A percentile compares a stretch with the other conserved stretches of the same genome.
phyloP scores from a whole-genome alignment of 30 jellyfish, hydroid and myxozoan genomes.

The Turritopsis rubra region DNA sequence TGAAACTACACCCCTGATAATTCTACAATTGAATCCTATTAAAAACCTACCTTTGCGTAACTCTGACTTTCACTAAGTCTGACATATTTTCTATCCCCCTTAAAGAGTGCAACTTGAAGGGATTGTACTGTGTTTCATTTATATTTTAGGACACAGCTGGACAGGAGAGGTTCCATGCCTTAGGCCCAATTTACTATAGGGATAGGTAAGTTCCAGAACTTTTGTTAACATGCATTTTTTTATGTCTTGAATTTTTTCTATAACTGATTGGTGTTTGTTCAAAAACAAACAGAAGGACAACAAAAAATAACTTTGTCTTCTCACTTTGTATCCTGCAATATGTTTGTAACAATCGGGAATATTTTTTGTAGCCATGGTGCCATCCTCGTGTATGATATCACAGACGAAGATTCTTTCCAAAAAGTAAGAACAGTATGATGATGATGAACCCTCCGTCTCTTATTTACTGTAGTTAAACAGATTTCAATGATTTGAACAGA shows the following conservation, averaged over 20 bases:
- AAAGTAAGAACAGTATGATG: slow-evolving; percentile 29
- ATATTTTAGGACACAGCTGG: slow-evolving; percentile 91
- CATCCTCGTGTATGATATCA: slow-evolving; percentile 71
- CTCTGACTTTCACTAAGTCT: no score
- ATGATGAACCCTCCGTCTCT: not conserved
- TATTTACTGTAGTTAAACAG: not conserved
- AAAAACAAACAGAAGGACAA: not conserved
- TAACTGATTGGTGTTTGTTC: no score
- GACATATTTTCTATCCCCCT: not conserved
- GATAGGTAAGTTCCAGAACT: slow-evolving; percentile 58
- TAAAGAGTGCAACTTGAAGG: not conserved
- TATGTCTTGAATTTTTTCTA: not conserved
- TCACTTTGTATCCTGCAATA: no score
- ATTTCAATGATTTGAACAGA: not conserved
- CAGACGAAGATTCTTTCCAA: slow-evolving; percentile 86
- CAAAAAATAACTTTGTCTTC: no score
- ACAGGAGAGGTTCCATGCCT: slow-evolving; percentile 94
- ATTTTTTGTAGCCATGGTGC: slow-evolving; percentile 74
- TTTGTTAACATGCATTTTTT: not conserved
- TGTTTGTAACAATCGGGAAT: not conserved
- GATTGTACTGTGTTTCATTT: not conserved
- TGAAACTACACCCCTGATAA: no score
- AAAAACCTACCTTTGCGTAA: no score
- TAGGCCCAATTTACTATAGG: slow-evolving; percentile 93
- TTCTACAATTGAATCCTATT: no score